Evolutionary conservation across 2,113 vertebrate genomes (phyloP), one percentile per base, ranked within the genome.

Genomic region (Rhipidura dahli): DNA sequence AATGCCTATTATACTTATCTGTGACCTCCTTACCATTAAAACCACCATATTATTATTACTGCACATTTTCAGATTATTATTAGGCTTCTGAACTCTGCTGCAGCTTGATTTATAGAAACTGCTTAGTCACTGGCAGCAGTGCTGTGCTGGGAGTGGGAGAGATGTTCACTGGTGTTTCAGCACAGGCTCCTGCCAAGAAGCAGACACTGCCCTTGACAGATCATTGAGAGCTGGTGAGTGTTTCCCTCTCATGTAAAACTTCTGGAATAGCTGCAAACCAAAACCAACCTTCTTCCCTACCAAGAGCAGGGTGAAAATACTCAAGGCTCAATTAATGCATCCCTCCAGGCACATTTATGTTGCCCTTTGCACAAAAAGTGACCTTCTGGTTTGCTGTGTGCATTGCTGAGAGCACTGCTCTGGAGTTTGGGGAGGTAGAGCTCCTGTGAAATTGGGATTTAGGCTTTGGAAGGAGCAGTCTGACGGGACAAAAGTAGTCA

Each of bases 91-190:
- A 94, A 84, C 79, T 80, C 87, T 92, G 92, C 86, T 88, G 93
- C 94, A 91, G 87, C 93, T 94, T 95, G 94, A 95, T 96, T 96
- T 94, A 87, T 89, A 83, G 89, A 93, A 97, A 96, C 35, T 97
- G 96, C 95, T 97, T 97, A 95, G 95, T 96, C 97, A 97, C 89
- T 85, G 95, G 96, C 95, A 96, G 70, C 17, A 56, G 69, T 6
- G 76, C 90, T 83, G 94, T 40, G 94, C 91, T 89, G 92, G 40
- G 63, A 95, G 83, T 28, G 47, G 69, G 63, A 66, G 93, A 39
- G 90, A 92, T 94, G 91, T 89, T 95, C 30, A 2, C 85, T 61
- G 77, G 68, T 49, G 83, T n/a, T 80, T 59, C 73, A 64, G 90
- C 64, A 75, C 61, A 82, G 64, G 42, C 87, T 91, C 80, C 73